These are phyloP conservation scores for Chondrosia reniformis DNA, from an alignment of 37 sponge, comb jelly and placozoan genomes.

Conservation along the genomic window DNA sequence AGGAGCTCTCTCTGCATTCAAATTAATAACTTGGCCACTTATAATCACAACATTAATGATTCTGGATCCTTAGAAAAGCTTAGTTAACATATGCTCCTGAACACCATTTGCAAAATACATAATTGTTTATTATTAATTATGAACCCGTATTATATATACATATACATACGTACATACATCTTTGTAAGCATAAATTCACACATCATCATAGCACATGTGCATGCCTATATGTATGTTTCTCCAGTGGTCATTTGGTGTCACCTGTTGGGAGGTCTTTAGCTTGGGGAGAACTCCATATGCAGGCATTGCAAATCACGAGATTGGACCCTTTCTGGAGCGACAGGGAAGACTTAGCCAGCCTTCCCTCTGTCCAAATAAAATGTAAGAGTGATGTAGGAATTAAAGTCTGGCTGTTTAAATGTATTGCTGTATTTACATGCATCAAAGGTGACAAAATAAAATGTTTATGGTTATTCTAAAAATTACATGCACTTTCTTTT, in stretches of 20 bases:
- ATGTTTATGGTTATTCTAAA: neutral
- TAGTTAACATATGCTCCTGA: neutral
- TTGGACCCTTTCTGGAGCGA: slow-evolving; percentile 15
- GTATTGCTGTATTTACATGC: neutral
- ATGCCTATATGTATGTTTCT: neutral
- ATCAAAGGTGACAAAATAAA: neutral
- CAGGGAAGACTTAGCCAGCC: neutral
- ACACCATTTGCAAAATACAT: neutral
- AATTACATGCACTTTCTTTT: neutral
- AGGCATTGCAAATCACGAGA: slow-evolving; percentile 20
- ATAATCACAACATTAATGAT: too few species aligned
- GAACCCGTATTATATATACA: neutral
- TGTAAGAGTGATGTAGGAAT: slow-evolving; percentile 1
- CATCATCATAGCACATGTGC: neutral
- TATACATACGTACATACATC: slow-evolving; percentile 18
- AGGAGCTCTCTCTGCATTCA: too few species aligned
- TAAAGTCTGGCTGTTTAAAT: neutral
- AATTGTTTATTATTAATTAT: neutral
- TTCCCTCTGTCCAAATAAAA: slow-evolving; percentile 12
- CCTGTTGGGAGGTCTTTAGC: slow-evolving; percentile 29
- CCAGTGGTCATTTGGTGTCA: slow-evolving; percentile 21
- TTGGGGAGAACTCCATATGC: slow-evolving; percentile 11
- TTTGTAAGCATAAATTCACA: neutral
- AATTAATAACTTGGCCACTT: too few species aligned
- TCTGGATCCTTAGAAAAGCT: too few species aligned